Conservation (phyloP, 2,888 invertebrate genomes). For the Octonoba sinensis region DNA sequence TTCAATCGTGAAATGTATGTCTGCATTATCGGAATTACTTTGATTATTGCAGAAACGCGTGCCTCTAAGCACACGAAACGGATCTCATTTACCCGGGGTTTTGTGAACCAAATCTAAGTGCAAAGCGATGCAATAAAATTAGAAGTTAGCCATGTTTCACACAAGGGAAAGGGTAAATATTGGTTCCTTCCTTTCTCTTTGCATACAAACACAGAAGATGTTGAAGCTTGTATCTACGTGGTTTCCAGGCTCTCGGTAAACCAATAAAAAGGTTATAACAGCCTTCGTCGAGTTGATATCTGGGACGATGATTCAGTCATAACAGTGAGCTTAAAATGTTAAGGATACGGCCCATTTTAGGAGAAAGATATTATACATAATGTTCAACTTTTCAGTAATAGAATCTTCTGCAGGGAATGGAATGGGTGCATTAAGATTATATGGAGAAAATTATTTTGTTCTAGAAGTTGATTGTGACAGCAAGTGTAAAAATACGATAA, state of each 20-base stretch:
- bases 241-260: not conserved
- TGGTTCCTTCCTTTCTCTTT: not conserved
- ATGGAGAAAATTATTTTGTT: too few species aligned
- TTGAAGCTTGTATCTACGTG: not conserved
- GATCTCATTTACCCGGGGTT: conserved; percentile 6
- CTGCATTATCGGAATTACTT: conserved; percentile 13
- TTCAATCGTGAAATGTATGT: conserved; percentile 5
- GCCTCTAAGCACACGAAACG: not conserved
- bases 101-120: conserved; percentile 11
- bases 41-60: conserved; percentile 19
- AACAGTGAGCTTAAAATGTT: too few species aligned
- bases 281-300: too few species aligned
- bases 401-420: too few species aligned
- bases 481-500: too few species aligned
- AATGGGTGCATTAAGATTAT: too few species aligned
- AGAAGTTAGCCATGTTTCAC: not conserved
- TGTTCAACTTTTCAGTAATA: too few species aligned
- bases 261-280: not conserved
- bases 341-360: too few species aligned
- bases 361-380: too few species aligned
- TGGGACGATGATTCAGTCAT: too few species aligned
- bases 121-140: conserved; percentile 15
- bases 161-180: conserved; percentile 2
- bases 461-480: too few species aligned
- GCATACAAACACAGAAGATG: conserved; percentile 4